Evolutionary conservation across 1,140 invertebrate genomes (phyloP), one percentile per base, ranked within the genome.

Genomic region (Halesus radiatus): DNA sequence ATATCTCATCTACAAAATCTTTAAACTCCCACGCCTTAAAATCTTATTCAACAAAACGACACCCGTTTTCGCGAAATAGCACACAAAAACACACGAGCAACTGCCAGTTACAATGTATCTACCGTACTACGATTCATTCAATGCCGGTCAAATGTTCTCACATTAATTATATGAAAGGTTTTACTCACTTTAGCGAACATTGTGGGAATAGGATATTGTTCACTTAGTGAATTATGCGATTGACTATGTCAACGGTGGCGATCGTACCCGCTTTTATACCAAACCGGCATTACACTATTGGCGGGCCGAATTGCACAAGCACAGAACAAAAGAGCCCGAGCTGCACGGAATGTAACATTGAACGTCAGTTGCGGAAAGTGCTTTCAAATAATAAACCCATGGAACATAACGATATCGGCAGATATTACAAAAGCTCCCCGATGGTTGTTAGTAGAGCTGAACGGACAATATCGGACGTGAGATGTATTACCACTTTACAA

Each of bases 161-260:
- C 60, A 64, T 64, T 23, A 64, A 50, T 70, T 45, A 50, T 74
- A 16, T 50, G 10, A 66, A 54, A 52, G 45, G 52, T 13, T 15
- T 20, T 58, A 76, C 56, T 76, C 81, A 82, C 81, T 80, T 82
- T 82, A 54, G 76, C 68, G 54, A 82, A 76, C 81, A 82, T 82
- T 78, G 70, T 81, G 22, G 26, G 54, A 54, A 13, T 70, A 32
- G 22, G n/a, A 80, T 72, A 54, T 70, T 54, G 75, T 82, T 80
- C 68, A 78, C 78, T 18, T 54, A 52, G 68, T 64, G 78, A 73
- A 60, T 58, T 54, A 62, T 73, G 53, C 56, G 76, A 72, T 74
- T 74, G 54, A 70, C 74, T 82, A 79, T 80, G 78, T 78, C 74
- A 58, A 78, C 58, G 68, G 66, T 22, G 60, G 15, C 64, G 56